A percentile compares a stretch with the other conserved stretches of the same genome.
These are phyloP conservation scores for Dascillus cervinus DNA, from an alignment of 2,888 invertebrate species.

Conservation along the genomic window DNA sequence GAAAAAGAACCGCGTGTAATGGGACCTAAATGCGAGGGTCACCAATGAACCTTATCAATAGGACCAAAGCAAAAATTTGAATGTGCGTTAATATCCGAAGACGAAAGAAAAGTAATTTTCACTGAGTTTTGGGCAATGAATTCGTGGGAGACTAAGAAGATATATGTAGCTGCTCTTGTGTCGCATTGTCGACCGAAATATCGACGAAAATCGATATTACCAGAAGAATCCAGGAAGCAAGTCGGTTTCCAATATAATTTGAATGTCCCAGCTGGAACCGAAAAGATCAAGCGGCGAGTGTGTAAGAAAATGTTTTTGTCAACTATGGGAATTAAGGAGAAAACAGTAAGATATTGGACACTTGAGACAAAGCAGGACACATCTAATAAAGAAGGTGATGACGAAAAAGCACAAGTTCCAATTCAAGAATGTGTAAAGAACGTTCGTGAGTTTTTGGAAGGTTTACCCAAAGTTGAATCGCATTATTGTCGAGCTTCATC, in stretches of 20 bases:
- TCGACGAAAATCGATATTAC: not conserved
- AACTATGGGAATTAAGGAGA: not conserved
- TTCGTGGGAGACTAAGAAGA: not conserved
- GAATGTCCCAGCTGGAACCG: not conserved
- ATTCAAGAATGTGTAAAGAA: slow-evolving; percentile 7
- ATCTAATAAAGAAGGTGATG: not conserved
- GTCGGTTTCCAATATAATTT: not conserved
- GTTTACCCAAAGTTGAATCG: slow-evolving; percentile 8
- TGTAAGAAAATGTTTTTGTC: not conserved
- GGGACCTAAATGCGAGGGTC: slow-evolving; percentile 2
- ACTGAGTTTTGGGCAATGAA: slow-evolving; percentile 1
- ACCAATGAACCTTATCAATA: not conserved
- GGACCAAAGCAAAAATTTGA: slow-evolving; percentile 1
- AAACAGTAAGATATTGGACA: not conserved
- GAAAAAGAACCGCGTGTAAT: not conserved
- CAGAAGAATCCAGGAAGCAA: not conserved
- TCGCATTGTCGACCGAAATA: not conserved
- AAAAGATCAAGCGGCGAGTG: not conserved
- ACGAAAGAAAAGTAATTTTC: slow-evolving; percentile 1
- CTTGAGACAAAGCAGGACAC: not conserved
- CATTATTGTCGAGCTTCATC: slow-evolving; percentile 8
- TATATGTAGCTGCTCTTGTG: not conserved
- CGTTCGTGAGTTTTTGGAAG: slow-evolving; percentile 7
- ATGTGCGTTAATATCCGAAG: slow-evolving; percentile 1
- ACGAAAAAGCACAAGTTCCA: not conserved